Base-by-base conservation (phyloP, 1,140 invertebrate genomes). In the Drosophila murphyi region DNA sequence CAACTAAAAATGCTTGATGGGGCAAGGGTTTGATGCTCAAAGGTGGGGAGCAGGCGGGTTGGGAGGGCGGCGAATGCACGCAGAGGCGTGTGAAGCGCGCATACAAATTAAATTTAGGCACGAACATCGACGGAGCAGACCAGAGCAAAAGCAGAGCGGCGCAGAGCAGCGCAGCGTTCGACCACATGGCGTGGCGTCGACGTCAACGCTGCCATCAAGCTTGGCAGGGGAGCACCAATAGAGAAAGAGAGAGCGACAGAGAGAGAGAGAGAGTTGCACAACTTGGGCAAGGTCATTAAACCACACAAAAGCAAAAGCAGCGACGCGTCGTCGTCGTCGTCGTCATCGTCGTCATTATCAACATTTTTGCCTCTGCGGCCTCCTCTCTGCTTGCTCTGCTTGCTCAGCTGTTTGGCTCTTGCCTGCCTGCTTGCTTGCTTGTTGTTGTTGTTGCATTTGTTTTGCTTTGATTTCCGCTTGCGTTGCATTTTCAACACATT, bases 211-310 rank as follows among this genome's bases (percentile, higher is more conserved):
- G 60, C 37, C 82, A 64, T 78, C 63, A 41, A 82, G 69, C 82
- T 78, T 75, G 71, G 78, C 83, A 80, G 82, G 83, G 76, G 82
- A 87, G 82, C 82, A 80, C 52, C 78, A 63, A 37, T 34, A 41
- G 73, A 35, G 55, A 62, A 74, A 52, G 78, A 76, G 77, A 39
- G 62, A 37, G 64, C 45, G n/a, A 54, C 37, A 32, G 67, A n/a
- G 47, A 5, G 74, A 41, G 73, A 39, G 62, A 37, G 64, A 50
- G n/a, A 54, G 52, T 20, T 34, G 47, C 56, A 64, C 82, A 79
- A 87, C 82, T 87, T 87, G 82, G 82, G 83, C 82, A 87, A 87
- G 82, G 82, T 87, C 82, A 87, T 87, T 87, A 87, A 86, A 87
- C 82, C 82, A 87, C 82, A 87, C 82, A 79, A 82, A 79, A 59